A percentile compares a stretch with the other conserved stretches of the same genome.
Conservation (phyloP, 2,888 invertebrate genomes). For the Apamea anceps region DNA sequence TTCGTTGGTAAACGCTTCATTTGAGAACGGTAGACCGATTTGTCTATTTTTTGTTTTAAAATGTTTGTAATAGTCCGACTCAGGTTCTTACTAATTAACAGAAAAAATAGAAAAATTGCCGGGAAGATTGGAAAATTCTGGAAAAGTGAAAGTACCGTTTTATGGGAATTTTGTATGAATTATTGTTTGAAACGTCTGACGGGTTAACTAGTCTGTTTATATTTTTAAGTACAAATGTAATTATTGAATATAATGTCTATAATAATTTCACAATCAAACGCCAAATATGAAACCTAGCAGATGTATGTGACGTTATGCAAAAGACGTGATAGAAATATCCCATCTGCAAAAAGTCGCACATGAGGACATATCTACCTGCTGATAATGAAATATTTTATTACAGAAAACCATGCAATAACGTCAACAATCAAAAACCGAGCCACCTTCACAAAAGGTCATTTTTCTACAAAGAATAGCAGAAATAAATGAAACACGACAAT, state of each 20-base stretch:
- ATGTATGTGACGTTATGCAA: background rate
- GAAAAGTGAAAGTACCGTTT: background rate
- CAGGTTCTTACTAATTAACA: too few species aligned
- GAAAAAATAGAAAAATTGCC: background rate
- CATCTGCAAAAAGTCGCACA: background rate
- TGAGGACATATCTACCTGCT: background rate
- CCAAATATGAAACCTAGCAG: background rate
- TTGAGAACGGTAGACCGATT: background rate
- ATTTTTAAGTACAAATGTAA: background rate
- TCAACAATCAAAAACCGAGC: background rate
- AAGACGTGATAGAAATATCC: background rate
- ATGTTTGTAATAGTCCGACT: background rate
- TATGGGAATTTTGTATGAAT: background rate
- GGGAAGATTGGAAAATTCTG: background rate
- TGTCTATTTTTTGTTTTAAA: background rate
- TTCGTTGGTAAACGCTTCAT: background rate
- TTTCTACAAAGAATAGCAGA: slow-evolving; percentile 17
- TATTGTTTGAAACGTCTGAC: background rate
- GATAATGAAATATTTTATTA: slow-evolving; percentile 3
- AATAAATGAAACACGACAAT: slow-evolving; percentile 9
- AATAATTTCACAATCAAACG: background rate
- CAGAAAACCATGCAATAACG: background rate
- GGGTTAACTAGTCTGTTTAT: background rate
- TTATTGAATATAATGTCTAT: background rate
- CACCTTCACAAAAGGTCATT: background rate